phyloP scores from a whole-genome alignment of 2,797 vertebrate genomes.

The Microcaecilia unicolor region DNA sequence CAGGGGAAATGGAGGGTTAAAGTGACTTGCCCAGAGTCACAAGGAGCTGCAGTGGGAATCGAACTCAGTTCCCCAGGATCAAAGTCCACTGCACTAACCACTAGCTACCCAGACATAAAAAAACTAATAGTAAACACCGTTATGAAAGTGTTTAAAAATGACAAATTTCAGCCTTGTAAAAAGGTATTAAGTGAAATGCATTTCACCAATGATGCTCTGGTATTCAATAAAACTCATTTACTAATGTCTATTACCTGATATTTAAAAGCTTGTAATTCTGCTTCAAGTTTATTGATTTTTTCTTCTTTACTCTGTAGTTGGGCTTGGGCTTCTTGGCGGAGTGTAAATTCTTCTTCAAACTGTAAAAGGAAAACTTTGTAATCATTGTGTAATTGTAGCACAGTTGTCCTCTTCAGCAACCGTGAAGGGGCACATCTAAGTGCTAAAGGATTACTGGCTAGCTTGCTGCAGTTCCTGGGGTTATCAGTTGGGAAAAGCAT shows the following conservation, averaged over 20 bases:
- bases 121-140: constrained; percentile 19
- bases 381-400: no score
- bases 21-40: no score
- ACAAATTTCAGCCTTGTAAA: background rate
- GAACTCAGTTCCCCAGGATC: no score
- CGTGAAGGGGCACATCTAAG: no score
- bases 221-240: constrained; percentile 16
- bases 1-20: no score
- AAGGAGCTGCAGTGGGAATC: no score
- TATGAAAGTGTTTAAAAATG: constrained; percentile 10
- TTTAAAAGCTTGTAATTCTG: constrained; percentile 77
- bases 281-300: constrained; percentile 75
- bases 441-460: no score
- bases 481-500: no score
- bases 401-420: no score
- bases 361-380: constrained; percentile 40
- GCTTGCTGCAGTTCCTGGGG: no score
- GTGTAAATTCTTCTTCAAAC: constrained; percentile 87
- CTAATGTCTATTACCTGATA: constrained; percentile 64
- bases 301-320: constrained; percentile 79
- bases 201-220: constrained; percentile 10
- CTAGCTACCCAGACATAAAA: constrained; percentile 9
- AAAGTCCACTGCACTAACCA: no score
- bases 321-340: constrained; percentile 82
- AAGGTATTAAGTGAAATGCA: constrained; percentile 6